A percentile compares a stretch with the other conserved stretches of the same genome.
These are phyloP conservation scores for Craseonycteris thonglongyai DNA, from an alignment of 2,113 vertebrate genomes.

Conservation along the genomic window DNA sequence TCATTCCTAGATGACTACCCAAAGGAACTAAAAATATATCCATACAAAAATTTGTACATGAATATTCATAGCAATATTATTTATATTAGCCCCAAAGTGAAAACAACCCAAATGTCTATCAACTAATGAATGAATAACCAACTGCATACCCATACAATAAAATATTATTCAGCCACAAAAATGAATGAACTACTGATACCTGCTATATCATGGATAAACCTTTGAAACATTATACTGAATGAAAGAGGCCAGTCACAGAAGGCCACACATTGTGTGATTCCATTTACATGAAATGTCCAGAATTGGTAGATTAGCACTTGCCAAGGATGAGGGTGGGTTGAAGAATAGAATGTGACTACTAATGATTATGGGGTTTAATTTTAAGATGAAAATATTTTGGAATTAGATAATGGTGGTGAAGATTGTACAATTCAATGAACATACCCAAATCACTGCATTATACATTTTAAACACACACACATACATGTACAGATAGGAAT, in stretches of 20 bases:
- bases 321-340: accelerated
- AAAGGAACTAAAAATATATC: not conserved
- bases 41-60: not conserved
- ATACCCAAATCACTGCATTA: not conserved
- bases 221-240: not conserved
- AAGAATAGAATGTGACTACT: not conserved
- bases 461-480: not conserved
- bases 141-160: not conserved
- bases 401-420: not conserved
- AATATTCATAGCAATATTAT: not conserved
- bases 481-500: not conserved
- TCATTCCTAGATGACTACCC: not conserved
- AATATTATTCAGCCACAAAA: not conserved
- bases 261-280: not conserved
- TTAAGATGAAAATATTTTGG: not conserved
- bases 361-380: not conserved
- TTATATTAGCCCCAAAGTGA: not conserved
- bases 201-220: not conserved
- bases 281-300: not conserved
- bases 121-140: not conserved
- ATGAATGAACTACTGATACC: not conserved
- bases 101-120: not conserved
- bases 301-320: not conserved
- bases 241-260: not conserved
- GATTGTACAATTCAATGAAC: not conserved